Evolutionary conservation across 1,140 invertebrate species (phyloP).

Genomic region (Lineus longissimus): DNA sequence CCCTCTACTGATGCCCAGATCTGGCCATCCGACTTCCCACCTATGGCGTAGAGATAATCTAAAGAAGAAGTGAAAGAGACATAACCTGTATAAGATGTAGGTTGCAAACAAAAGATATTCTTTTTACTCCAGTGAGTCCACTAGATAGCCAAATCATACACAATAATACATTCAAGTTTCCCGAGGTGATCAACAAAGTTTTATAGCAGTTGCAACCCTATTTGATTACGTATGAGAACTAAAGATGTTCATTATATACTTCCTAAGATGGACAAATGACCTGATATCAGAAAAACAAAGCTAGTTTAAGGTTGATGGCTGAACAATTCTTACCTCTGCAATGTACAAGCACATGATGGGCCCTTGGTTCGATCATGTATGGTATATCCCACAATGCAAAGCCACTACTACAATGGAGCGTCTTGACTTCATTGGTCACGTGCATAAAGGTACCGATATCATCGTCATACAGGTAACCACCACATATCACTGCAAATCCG

Average conservation of each 20-base stretch:
- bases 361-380: constrained; percentile 20
- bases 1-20: constrained; percentile 24
- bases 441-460: constrained; percentile 8
- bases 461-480: constrained; percentile 23
- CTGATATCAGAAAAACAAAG: no score
- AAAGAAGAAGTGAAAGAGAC: constrained; percentile 7
- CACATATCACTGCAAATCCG: constrained; percentile 20
- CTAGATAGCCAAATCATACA: no score
- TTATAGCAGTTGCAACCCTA: no score
- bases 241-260: no score
- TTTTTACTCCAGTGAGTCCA: no score
- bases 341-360: constrained; percentile 23
- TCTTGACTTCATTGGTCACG: constrained; percentile 20
- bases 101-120: no score
- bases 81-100: no score
- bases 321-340: constrained; percentile 15
- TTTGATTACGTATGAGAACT: no score
- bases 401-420: constrained; percentile 17
- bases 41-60: constrained; percentile 33
- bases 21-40: constrained; percentile 23
- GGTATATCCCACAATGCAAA: constrained; percentile 27
- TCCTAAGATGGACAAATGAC: no score
- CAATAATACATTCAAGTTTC: no score
- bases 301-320: no score
- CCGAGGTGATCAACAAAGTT: no score